Percentiles rank a stretch among this genome's conserved stretches.
phyloP scores from a whole-genome alignment of 2,888 invertebrate species.

The Ochropleura leucogaster region DNA sequence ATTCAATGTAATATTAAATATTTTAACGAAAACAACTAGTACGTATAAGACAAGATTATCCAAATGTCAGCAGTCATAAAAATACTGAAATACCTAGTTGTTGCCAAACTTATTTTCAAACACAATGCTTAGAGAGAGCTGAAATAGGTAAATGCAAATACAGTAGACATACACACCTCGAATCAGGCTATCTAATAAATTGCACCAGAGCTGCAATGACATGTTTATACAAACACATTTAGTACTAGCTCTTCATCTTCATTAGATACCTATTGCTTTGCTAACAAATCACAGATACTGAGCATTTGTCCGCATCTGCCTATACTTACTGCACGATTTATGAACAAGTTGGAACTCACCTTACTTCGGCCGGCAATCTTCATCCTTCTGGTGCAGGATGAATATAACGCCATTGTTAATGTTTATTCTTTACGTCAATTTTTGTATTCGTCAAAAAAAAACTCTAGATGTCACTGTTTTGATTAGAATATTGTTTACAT shows the following conservation, averaged over 20 bases:
- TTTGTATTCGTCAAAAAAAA: constrained; percentile 37
- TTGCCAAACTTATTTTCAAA: neutral
- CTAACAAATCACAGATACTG: constrained; percentile 24
- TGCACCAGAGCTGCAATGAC: constrained; percentile 4
- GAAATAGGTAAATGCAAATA: neutral
- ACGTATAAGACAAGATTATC: neutral
- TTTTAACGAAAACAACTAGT: neutral
- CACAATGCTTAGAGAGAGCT: neutral
- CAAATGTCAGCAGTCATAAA: neutral
- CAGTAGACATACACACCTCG: neutral
- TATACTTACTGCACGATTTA: neutral
- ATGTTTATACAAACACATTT: constrained; percentile 3
- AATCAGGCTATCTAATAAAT: constrained; percentile 2
- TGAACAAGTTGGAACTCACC: constrained; percentile 54
- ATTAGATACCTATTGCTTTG: constrained; percentile 23
- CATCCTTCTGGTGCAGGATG: constrained; percentile 23
- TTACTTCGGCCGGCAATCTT: constrained; percentile 24
- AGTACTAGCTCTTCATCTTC: constrained; percentile 12
- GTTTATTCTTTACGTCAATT: constrained; percentile 24
- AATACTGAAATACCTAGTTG: neutral
- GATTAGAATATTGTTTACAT: constrained; percentile 40
- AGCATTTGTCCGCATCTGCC: constrained; percentile 5
- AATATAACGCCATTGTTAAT: constrained; percentile 51
- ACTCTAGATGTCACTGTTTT: constrained; percentile 37
- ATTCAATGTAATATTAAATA: neutral